Conservation (phyloP, 1,140 invertebrate species). For the Forficula auricularia region DNA sequence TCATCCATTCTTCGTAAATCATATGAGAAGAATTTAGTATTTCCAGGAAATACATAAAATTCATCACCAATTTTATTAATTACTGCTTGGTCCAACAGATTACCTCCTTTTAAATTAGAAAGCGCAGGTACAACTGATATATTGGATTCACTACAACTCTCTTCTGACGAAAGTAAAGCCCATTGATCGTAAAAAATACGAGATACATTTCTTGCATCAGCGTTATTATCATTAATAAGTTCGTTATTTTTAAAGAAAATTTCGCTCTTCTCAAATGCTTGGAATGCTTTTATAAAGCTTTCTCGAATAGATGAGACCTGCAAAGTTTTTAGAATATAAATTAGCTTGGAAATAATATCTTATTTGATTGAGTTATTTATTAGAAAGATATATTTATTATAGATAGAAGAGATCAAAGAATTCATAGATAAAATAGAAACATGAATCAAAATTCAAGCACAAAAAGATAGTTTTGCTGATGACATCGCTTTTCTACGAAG, state of each 20-base stretch:
- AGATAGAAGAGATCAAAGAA: no score
- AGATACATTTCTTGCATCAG: conserved; percentile 20
- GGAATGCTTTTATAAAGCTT: conserved; percentile 15
- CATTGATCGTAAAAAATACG: conserved; percentile 20
- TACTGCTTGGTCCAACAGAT: conserved; percentile 18
- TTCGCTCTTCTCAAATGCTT: conserved; percentile 11
- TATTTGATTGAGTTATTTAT: no score
- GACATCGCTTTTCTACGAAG: no score
- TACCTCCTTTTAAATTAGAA: conserved; percentile 20
- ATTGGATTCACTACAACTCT: no score
- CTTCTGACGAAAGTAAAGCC: no score
- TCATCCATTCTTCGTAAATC: conserved; percentile 25
- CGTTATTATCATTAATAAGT: conserved; percentile 21
- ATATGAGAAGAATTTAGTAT: conserved; percentile 29
- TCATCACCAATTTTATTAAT: conserved; percentile 18
- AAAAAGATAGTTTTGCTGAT: no score
- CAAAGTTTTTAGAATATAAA: no score
- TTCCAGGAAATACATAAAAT: conserved; percentile 27
- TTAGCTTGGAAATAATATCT: no score
- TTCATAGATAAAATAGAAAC: no score
- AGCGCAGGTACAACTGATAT: conserved; percentile 6
- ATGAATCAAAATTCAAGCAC: no score
- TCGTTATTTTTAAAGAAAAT: conserved; percentile 13
- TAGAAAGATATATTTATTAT: no score
- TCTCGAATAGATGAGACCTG: conserved; percentile 11